phyloP scores from a whole-genome alignment of 2,797 vertebrate genomes.

The Acridotheres tristis region DNA sequence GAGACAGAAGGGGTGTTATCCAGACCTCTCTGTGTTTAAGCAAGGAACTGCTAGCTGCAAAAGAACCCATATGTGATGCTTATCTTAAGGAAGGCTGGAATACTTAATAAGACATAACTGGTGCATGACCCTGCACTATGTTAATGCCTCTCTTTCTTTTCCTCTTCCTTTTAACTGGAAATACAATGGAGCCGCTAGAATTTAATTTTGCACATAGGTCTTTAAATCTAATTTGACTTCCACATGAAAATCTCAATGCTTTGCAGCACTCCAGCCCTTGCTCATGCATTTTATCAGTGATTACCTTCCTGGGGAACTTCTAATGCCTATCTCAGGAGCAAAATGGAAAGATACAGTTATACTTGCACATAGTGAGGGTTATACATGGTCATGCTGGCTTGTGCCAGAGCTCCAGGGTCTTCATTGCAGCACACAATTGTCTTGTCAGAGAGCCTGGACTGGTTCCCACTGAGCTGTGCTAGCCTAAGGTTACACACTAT shows the following conservation, averaged over 20 bases:
- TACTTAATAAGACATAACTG: constrained; percentile 64
- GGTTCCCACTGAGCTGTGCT: neutral
- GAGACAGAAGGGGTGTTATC: constrained; percentile 67
- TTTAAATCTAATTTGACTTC: constrained; percentile 41
- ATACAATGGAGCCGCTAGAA: neutral
- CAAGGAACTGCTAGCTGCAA: constrained; percentile 51
- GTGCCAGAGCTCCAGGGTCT: neutral
- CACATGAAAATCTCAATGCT: neutral
- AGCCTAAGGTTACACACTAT: neutral
- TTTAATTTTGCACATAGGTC: neutral
- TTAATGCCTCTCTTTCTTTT: constrained; percentile 17
- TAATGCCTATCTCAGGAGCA: neutral
- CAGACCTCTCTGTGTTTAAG: constrained; percentile 44
- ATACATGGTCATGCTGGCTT: neutral
- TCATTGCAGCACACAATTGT: neutral
- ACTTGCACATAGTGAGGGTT: neutral
- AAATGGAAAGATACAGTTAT: neutral
- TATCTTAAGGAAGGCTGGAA: constrained; percentile 55
- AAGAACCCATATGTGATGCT: constrained; percentile 60
- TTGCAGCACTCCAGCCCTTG: neutral
- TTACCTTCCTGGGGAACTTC: neutral
- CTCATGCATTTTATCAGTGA: neutral
- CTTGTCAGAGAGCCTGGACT: neutral
- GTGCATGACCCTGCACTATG: constrained; percentile 22
- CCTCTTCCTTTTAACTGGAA: constrained; percentile 35